Base-by-base conservation (phyloP, 2,888 invertebrate genomes). In the Seira sanloemensis region DNA sequence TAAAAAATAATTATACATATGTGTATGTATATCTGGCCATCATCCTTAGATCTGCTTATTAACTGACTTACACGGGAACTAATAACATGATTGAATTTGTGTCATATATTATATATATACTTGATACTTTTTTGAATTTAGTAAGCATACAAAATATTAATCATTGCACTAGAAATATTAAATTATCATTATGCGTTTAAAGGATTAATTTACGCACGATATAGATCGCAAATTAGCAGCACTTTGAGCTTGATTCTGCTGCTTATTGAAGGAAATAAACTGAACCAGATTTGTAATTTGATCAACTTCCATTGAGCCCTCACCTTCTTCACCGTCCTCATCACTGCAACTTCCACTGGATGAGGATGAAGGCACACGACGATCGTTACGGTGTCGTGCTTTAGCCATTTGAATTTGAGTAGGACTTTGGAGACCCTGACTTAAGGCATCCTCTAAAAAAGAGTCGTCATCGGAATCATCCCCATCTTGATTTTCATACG, bases 231-330 rank as follows among this genome's bases (percentile, higher is more conserved):
- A 27, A 24, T 69, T 71, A 58, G 69, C 19, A 78, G 26, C 27
- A 62, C 46, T 69, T 76, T 77, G 83, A 66, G 77, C 19, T 21
- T 82, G 82, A 58, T 25, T 62, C 58, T 77, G 77, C 62, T 84
- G 79, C 65, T 84, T 85, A 18, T 82, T 86, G 90, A 93, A 93
- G 90, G 93, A 93, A 90, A 93, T 93, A 89, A 93, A 93, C 72
- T 93, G 93, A 86, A 93, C 93, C 86, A 93, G 90, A 83, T 93
- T 93, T 58, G 93, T 93, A 86, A 93, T 93, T 87, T 93, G 91
- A 90, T 93, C 93, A 88, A 93, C 93, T 90, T 93, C 93, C 93
- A 93, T 93, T 54, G 76, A 82, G 26, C 62, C 71, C 18, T 82
- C 77, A 21, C 75, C 75, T 21, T 86, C 86, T 16, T 77, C 80